These are phyloP conservation scores for Bombus waltoni DNA, from an alignment of 1,140 invertebrate genomes.

Conservation along the genomic window DNA sequence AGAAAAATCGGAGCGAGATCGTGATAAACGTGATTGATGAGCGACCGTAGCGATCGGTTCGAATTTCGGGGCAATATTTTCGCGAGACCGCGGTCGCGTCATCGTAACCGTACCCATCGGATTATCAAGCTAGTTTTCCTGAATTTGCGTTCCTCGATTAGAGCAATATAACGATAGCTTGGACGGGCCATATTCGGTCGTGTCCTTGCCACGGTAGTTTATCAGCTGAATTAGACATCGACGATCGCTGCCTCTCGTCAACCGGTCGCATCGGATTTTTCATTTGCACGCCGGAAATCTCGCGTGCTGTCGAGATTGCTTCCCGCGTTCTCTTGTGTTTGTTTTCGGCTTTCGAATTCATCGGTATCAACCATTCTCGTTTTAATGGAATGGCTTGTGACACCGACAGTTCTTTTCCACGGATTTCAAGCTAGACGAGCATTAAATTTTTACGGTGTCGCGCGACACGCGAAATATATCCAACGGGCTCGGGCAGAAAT, in stretches of 20 bases:
- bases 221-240: neutral
- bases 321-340: neutral
- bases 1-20: slow-evolving; percentile 33
- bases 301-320: neutral
- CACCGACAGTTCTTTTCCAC: neutral
- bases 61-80: slow-evolving; percentile 67
- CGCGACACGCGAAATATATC: neutral
- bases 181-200: too few relatives aligned
- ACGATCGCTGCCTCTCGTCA: slow-evolving; percentile 16
- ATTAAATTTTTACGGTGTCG: slow-evolving; percentile 6
- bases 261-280: slow-evolving; percentile 26
- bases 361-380: slow-evolving; percentile 14
- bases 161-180: too few relatives aligned
- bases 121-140: slow-evolving; percentile 34
- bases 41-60: slow-evolving; percentile 62
- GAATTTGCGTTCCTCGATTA: slow-evolving; percentile 47
- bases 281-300: neutral
- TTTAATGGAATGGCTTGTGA: slow-evolving; percentile 12
- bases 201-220: neutral
- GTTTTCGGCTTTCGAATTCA: neutral
- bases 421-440: neutral
- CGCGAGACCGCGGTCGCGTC: slow-evolving; percentile 27
- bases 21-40: slow-evolving; percentile 70
- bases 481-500: neutral
- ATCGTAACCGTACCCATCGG: slow-evolving; percentile 18